These are phyloP conservation scores for Reticulitermes speratus DNA, from an alignment of 1,140 invertebrate genomes.

Conservation along the genomic window DNA sequence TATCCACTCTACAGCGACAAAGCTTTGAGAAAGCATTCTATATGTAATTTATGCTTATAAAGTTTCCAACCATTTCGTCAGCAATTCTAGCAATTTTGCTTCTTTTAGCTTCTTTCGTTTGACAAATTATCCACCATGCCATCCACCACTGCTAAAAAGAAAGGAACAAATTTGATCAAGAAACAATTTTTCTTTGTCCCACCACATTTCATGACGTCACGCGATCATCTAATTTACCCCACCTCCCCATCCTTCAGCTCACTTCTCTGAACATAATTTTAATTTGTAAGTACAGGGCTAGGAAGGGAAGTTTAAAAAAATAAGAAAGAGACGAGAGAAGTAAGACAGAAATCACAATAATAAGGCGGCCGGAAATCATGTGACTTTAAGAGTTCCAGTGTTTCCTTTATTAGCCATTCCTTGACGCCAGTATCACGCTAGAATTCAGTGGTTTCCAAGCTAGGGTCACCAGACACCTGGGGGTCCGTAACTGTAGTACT, in stretches of 20 bases:
- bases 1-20: too few species aligned
- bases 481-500: too few species aligned
- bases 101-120: neutral
- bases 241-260: neutral
- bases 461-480: too few species aligned
- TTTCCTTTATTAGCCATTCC: neutral
- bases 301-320: neutral
- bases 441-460: neutral
- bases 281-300: neutral
- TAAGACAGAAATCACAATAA: neutral
- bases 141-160: neutral
- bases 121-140: conserved; percentile 3
- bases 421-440: neutral
- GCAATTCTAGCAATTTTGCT: neutral
- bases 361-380: neutral
- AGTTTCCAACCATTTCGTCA: neutral
- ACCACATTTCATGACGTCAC: neutral
- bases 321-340: neutral
- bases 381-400: neutral
- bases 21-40: too few species aligned
- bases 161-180: conserved; percentile 1
- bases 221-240: neutral
- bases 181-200: conserved; percentile 8
- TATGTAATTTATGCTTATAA: too few species aligned
- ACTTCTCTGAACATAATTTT: neutral